These are phyloP conservation scores for Chlorodrepanis virens DNA, from an alignment of 2,113 vertebrate genomes.

Conservation along the genomic window DNA sequence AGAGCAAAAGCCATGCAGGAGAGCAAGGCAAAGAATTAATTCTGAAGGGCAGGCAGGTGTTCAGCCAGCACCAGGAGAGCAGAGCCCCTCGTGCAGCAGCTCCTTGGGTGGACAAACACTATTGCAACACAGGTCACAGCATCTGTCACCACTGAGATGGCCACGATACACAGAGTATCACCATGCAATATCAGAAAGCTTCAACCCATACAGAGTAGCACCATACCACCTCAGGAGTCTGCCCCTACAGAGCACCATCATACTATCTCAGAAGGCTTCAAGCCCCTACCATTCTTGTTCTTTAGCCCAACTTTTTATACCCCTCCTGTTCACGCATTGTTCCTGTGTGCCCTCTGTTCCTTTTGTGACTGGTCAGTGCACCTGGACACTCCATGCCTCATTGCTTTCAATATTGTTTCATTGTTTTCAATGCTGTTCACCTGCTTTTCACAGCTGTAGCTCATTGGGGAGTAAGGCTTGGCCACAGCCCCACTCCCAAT, in stretches of 20 bases:
- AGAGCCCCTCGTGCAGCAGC: fast-evolving
- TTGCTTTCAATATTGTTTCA: neutral
- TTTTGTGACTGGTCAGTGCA: neutral
- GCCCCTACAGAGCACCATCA: neutral
- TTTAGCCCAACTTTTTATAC: neutral
- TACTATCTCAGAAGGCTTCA: neutral
- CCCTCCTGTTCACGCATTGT: neutral
- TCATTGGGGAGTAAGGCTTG: neutral
- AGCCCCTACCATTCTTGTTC: neutral
- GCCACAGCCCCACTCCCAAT: neutral
- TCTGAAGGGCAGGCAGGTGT: neutral
- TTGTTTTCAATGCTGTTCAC: neutral
- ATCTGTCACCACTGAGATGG: neutral
- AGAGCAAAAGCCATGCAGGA: fast-evolving
- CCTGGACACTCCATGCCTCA: neutral
- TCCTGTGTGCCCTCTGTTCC: neutral
- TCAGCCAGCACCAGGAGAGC: neutral
- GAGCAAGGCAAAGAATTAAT: neutral
- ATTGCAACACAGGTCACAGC: neutral
- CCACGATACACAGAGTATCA: neutral
- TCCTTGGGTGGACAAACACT: neutral
- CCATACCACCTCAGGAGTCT: neutral
- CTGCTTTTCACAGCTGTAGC: neutral
- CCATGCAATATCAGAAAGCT: neutral
- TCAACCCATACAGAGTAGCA: neutral